Evolutionary conservation across 2,797 vertebrate genomes (phyloP).

Genomic region (Alcedo atthis): DNA sequence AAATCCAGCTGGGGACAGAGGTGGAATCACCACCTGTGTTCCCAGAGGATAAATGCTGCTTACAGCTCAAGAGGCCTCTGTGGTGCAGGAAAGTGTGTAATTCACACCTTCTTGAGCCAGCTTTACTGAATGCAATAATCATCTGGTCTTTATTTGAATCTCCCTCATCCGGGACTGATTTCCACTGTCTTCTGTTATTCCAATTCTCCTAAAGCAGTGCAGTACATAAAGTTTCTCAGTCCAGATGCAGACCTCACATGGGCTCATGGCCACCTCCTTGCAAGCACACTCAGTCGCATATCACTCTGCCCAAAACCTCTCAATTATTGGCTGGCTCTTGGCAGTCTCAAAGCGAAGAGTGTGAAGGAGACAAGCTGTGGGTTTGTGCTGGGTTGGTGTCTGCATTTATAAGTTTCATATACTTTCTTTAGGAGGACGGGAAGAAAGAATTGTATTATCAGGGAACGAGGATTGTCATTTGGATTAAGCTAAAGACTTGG

Average conservation of each 20-base stretch:
- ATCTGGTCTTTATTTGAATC: constrained; percentile 60
- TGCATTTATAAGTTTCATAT: constrained; percentile 40
- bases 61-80: constrained; percentile 65
- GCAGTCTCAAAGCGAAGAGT: constrained; percentile 20
- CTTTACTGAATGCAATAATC: constrained; percentile 69
- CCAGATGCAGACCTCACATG: constrained; percentile 58
- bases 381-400: constrained; percentile 37
- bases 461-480: constrained; percentile 50
- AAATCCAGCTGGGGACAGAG: constrained; percentile 70
- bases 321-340: constrained; percentile 41
- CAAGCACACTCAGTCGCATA: not conserved
- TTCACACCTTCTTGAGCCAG: constrained; percentile 71
- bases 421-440: constrained; percentile 56
- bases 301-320: constrained; percentile 42
- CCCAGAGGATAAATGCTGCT: constrained; percentile 64
- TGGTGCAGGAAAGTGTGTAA: constrained; percentile 71
- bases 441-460: constrained; percentile 45
- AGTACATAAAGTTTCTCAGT: constrained; percentile 58
- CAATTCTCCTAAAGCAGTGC: constrained; percentile 64
- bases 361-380: constrained; percentile 37
- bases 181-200: constrained; percentile 66
- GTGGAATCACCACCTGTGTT: constrained; percentile 73
- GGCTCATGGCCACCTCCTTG: constrained; percentile 41
- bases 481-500: constrained; percentile 52
- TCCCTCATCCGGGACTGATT: constrained; percentile 55